Evolutionary conservation across 2,797 vertebrate species (phyloP).

Genomic region (Varecia variegata): DNA sequence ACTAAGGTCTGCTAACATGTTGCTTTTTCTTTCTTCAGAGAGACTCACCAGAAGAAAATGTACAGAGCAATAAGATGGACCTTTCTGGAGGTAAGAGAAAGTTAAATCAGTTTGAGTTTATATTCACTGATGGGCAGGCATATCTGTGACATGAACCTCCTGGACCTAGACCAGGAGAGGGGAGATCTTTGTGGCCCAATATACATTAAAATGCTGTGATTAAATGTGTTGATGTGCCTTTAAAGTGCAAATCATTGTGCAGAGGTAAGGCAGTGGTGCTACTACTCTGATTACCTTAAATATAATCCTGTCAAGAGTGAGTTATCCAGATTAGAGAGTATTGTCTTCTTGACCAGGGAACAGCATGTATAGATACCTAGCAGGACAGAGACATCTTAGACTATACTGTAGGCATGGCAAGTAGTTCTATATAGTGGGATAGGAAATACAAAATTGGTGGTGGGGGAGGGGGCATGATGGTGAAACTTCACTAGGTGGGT

Average conservation of each 20-base stretch:
- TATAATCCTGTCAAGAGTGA: background rate
- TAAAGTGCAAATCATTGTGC: background rate
- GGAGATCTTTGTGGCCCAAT: background rate
- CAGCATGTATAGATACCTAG: background rate
- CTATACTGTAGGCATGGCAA: background rate
- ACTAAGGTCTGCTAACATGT: background rate
- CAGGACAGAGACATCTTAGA: background rate
- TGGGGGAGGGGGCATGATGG: background rate
- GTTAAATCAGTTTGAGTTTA: background rate
- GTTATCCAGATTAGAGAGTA: too few species aligned
- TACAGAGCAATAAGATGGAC: conserved; percentile 95
- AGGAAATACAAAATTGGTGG: background rate
- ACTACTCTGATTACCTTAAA: background rate
- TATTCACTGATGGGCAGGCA: background rate
- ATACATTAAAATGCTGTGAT: accelerated
- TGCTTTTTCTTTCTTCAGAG: conserved; percentile 86
- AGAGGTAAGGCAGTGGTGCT: background rate
- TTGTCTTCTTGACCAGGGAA: background rate
- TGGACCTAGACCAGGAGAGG: background rate
- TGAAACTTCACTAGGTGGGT: background rate
- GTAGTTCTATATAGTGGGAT: background rate
- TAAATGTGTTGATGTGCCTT: background rate
- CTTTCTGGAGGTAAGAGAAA: conserved; percentile 87
- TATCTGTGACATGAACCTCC: background rate
- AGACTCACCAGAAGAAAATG: conserved; percentile 93